Percentiles rank a stretch among this genome's conserved stretches.
Evolutionary conservation across 2,113 vertebrate genomes (phyloP).

Genomic region (Takifugu flavidus): DNA sequence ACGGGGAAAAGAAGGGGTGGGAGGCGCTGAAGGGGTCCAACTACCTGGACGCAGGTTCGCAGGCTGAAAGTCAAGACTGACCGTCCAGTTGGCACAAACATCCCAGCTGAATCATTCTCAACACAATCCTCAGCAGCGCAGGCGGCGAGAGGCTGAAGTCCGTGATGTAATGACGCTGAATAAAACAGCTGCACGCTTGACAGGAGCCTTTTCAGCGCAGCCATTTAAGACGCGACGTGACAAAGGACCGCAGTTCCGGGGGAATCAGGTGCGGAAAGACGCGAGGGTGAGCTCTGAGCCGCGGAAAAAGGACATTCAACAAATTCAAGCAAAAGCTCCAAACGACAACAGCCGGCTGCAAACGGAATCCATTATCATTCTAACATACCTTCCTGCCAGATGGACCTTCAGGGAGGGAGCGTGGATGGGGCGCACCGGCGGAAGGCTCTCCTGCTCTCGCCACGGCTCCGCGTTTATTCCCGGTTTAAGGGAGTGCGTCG

Average conservation of each 20-base stretch:
- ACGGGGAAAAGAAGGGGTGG: neutral
- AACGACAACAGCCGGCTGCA: neutral
- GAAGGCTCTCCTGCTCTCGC: slow-evolving; percentile 42
- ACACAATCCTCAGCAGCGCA: slow-evolving; percentile 17
- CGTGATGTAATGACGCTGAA: slow-evolving; percentile 16
- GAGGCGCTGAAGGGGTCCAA: neutral
- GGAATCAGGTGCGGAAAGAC: slow-evolving; percentile 2
- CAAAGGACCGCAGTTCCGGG: neutral
- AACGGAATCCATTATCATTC: slow-evolving; percentile 12
- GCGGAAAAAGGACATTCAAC: slow-evolving; percentile 20
- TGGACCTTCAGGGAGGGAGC: slow-evolving; percentile 49
- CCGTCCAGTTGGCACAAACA: slow-evolving; percentile 17
- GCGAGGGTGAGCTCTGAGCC: neutral
- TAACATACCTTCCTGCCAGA: slow-evolving; percentile 66
- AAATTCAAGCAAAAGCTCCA: slow-evolving; percentile 16
- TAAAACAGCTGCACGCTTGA: slow-evolving; percentile 23
- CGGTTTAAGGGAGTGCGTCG: slow-evolving; percentile 43
- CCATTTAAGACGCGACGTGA: neutral
- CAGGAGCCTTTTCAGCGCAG: slow-evolving; percentile 15
- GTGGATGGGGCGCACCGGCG: slow-evolving; percentile 47
- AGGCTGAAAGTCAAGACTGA: slow-evolving; percentile 13
- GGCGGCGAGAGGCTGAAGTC: slow-evolving; percentile 28
- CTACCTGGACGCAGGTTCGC: slow-evolving; percentile 11
- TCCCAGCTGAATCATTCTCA: slow-evolving; percentile 9
- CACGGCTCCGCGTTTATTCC: slow-evolving; percentile 46